Base-by-base conservation (phyloP, 2,113 vertebrate genomes). In the Marmota flaviventris region DNA sequence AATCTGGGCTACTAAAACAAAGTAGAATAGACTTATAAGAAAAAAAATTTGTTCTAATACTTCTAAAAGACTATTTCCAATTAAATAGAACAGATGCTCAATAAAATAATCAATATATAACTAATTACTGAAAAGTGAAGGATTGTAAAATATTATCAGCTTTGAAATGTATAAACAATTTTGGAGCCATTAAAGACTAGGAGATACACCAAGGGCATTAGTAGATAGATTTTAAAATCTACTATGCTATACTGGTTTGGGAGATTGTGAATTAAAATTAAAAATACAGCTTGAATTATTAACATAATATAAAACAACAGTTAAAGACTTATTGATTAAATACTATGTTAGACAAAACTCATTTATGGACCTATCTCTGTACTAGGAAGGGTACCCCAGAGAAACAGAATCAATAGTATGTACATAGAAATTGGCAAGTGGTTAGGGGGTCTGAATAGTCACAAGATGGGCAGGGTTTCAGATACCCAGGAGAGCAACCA, bases 211-310 rank as follows among this genome's bases (percentile, higher is more conserved):
- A 39, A 16, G 70, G 17, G 2, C 8, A 65, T 25, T 91, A 75
- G 7, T 67, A 39, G 13, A 87, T 78, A 4, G n/a, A 22, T 81
- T 94, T 79, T 69, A 56, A 89, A 90, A 87, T 77, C 12, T 34
- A 51, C 5, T 69, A 8, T 42, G 5, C 87, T 45, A 37, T 11
- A 22, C 10, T 56, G 6, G 27, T 25, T 69, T 94, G 42, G 72
- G 56, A 85, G 76, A 82, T 5, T 37, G 13, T 69, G 70, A 75
- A 42, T 76, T 85, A 48, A 82, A 91, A 85, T 70, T 8, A 14
- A 96, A 94, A 90, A 86, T 77, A 67, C 34, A 29, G 12, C 29
- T 96, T 88, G 6, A 72, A 37, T n/a, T 84, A 61, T 70, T 20
- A 89, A 61, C 14, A 58, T 42, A 85, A 61, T 10, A 58, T 45